Conservation (phyloP, 2,888 invertebrate genomes). For the Microplitis deprimator region DNA sequence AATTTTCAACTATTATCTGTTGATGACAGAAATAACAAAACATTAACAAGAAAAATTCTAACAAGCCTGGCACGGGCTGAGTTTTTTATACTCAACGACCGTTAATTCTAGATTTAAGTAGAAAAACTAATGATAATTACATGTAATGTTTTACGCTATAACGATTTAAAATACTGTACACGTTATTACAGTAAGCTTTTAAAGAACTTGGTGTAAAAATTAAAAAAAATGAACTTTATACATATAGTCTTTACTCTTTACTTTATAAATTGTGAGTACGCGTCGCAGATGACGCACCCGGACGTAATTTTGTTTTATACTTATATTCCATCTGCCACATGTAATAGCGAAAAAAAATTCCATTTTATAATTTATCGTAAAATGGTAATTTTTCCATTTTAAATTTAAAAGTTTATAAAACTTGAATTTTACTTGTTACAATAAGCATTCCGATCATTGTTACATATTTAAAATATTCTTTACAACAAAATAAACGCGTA, state of each 20-base stretch:
- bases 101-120: not conserved
- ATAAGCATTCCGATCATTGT: too few relatives aligned
- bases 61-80: constrained; percentile 26
- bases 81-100: not conserved
- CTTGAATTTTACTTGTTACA: too few relatives aligned
- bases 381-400: not conserved
- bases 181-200: not conserved
- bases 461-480: too few relatives aligned
- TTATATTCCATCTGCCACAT: constrained; percentile 34
- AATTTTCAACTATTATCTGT: too few relatives aligned
- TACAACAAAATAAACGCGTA: too few relatives aligned
- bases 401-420: too few relatives aligned
- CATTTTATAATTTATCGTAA: constrained; percentile 32
- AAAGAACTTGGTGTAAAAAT: not conserved
- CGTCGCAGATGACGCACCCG: constrained; percentile 41
- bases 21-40: too few relatives aligned
- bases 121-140: constrained; percentile 2
- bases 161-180: not conserved
- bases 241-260: constrained; percentile 16
- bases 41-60: constrained; percentile 32
- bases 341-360: constrained; percentile 16
- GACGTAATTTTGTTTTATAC: constrained; percentile 23
- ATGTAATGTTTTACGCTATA: not conserved
- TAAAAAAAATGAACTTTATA: not conserved
- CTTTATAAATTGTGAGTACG: constrained; percentile 29